Base-by-base conservation (phyloP, 2,888 invertebrate species). In the Drosophila ustulata region DNA sequence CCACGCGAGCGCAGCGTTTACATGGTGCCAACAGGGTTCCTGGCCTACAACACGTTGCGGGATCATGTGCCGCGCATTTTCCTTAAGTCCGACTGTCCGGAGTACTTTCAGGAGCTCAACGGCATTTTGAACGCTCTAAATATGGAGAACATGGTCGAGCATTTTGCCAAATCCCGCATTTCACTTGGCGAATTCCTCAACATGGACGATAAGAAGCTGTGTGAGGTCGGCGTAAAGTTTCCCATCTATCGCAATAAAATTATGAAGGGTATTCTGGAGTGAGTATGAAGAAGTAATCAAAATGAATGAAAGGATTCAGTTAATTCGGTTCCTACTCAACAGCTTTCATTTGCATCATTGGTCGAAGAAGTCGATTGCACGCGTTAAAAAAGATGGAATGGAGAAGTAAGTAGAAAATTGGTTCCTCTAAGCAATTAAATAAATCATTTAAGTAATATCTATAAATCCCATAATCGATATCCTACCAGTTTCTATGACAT, bases 301-400 rank as follows among this genome's bases (percentile, higher is more conserved):
- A 2, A 23, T n/a, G 26, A 6, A 18, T 18, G 18, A 18, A 1
- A 18, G 18, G 25, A n/a, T 37, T 37, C n/a, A 4, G 3, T 34
- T n/a, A 37, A 28, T 5, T 26, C 18, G 18, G 18, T 18, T 34
- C 28, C 45, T n/a, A 3, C 3, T 8, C 6, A 55, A 0, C 43
- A 92, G 92, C 67, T 92, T 91, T 65, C 92, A 92, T 71, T 78
- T 92, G 8, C 84, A 91, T 82, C 92, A 92, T 55, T 92, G 92
- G 92, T 85, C 91, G 0, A 89, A 75, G 23, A 89, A 84, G 34
- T 89, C 91, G 0, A 89, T 92, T 34, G 90, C 90, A 4, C 80
- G 89, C 9, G 87, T 92, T 3, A 86, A 81, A 49, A 64, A 43
- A 11, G 55, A 78, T 43, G 79, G 70, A 13, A 43, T 73, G 63